Evolutionary conservation across 2,888 invertebrate species (phyloP), one percentile per base, ranked within the genome.

Genomic region (Brassicogethes aeneus): DNA sequence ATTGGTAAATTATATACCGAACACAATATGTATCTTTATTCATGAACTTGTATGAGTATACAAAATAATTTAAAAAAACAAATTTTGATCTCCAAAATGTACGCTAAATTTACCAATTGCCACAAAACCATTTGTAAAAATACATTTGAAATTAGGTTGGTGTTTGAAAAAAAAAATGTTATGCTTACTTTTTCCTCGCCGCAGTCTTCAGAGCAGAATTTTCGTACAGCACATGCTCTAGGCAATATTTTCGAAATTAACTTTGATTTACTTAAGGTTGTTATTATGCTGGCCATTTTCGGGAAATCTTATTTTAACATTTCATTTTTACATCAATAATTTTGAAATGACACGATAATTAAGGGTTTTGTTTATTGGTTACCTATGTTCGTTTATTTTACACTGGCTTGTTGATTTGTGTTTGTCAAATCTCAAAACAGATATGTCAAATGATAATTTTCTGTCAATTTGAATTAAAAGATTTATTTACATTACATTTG

Each of bases 241-340:
- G 48, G 37, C n/a, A n/a, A n/a, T n/a, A n/a, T n/a, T n/a, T n/a
- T n/a, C n/a, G n/a, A n/a, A n/a, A n/a, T n/a, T n/a, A 45, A 41
- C 40, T 45, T 50, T 39, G 52, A 48, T 47, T 48, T 50, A 40
- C 42, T 50, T 44, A 51, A 45, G 42, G 50, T 42, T 38, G 51
- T 37, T 36, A 40, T 31, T 34, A 41, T 31, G 34, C 39, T 36
- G 41, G 53, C 45, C 51, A 53, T 52, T 34, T 39, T 44, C 42
- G 36, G 41, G 37, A 39, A 37, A 37, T 44, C 43, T 39, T 46
- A 42, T 47, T 46, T 45, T 44, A 47, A 39, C 44, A 49, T 51
- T 45, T 49, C 46, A 55, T 52, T 52, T 51, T 51, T 54, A 55
- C 51, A 40, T 39, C 42, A 40, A 53, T 47, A 56, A 55, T 57